A percentile compares a stretch with the other conserved stretches of the same genome.
Conservation (phyloP, 2,113 vertebrate genomes). For the Perca flavescens region DNA sequence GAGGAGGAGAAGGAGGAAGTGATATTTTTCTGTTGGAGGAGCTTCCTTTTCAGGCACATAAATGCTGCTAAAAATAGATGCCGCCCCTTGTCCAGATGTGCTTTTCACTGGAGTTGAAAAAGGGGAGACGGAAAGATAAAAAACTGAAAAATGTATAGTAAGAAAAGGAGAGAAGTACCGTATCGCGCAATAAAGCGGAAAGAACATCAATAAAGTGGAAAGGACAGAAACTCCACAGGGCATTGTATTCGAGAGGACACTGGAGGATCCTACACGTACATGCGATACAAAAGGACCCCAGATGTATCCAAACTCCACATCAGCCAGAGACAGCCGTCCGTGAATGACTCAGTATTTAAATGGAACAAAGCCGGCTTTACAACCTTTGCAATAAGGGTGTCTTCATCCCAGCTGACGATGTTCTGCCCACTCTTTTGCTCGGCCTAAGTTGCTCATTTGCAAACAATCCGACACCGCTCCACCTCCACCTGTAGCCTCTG, state of each 20-base stretch:
- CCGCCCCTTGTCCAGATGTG: conserved; percentile 64
- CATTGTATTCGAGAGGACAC: neutral
- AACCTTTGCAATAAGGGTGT: neutral
- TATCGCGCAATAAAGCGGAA: conserved; percentile 13
- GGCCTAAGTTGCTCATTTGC: conserved; percentile 50
- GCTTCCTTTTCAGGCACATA: conserved; percentile 70
- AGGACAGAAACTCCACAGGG: neutral
- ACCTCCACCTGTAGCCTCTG: conserved; percentile 24
- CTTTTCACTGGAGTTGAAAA: conserved; percentile 53
- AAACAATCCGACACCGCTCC: conserved; percentile 50
- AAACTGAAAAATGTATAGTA: conserved; percentile 7
- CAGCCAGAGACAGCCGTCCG: neutral
- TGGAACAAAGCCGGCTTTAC: conserved; percentile 22
- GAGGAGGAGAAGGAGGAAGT: conserved; percentile 49
- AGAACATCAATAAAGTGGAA: neutral
- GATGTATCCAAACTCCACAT: neutral
- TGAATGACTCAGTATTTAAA: conserved; percentile 36
- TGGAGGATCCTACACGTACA: neutral
- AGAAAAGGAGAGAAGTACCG: conserved; percentile 2
- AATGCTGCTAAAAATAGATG: conserved; percentile 79
- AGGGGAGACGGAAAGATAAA: neutral
- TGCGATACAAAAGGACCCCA: neutral
- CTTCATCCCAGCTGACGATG: conserved; percentile 26
- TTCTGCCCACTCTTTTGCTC: conserved; percentile 11
- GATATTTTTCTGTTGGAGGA: conserved; percentile 62